Conservation (phyloP, 2,888 invertebrate species). For the Plagodis dolabraria region DNA sequence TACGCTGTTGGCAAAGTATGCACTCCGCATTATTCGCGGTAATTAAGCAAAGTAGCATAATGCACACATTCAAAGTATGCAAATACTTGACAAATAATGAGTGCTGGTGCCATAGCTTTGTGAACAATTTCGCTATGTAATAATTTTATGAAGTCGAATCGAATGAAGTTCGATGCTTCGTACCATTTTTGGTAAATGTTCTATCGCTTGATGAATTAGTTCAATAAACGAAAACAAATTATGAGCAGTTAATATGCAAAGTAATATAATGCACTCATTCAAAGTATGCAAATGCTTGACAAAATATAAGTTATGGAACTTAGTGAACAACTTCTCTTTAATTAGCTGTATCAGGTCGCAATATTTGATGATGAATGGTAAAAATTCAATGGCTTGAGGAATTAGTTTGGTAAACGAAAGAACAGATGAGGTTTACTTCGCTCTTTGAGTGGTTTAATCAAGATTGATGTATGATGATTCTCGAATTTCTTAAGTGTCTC, state of each 20-base stretch:
- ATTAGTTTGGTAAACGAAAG: slow-evolving; percentile 36
- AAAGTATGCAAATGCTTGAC: slow-evolving; percentile 25
- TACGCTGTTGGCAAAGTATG: slow-evolving; percentile 47
- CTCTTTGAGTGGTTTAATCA: slow-evolving; percentile 33
- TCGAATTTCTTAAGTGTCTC: slow-evolving; percentile 16
- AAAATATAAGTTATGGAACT: slow-evolving; percentile 18
- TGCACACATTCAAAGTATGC: slow-evolving; percentile 29
- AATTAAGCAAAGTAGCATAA: slow-evolving; percentile 35
- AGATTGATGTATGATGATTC: slow-evolving; percentile 22
- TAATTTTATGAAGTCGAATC: no score
- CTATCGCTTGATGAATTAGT: no score
- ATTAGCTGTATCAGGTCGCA: slow-evolving; percentile 24
- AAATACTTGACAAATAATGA: slow-evolving; percentile 22
- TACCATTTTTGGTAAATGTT: no score
- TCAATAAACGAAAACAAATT: no score
- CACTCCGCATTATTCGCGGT: slow-evolving; percentile 35
- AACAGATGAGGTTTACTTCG: slow-evolving; percentile 29
- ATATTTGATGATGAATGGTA: slow-evolving; percentile 29
- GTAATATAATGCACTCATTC: slow-evolving; percentile 7
- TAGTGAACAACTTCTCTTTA: slow-evolving; percentile 18
- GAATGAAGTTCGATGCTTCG: no score
- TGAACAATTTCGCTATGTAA: slow-evolving; percentile 10
- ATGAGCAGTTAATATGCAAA: no score
- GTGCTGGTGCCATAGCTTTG: slow-evolving; percentile 4
- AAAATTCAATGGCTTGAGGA: slow-evolving; percentile 32